Conservation (phyloP, 2,888 invertebrate genomes). For the Nymphalis polychloros region DNA sequence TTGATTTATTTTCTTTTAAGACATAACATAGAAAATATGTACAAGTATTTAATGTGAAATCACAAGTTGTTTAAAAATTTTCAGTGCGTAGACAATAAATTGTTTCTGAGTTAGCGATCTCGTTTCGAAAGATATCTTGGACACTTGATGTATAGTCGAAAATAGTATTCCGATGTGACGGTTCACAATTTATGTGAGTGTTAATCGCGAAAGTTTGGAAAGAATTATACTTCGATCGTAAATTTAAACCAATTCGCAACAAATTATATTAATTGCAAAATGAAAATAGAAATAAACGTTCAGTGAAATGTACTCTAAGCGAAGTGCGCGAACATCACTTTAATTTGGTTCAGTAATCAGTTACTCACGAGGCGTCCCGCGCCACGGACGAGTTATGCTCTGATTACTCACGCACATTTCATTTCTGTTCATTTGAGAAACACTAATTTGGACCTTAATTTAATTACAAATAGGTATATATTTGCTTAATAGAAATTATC, state of each 20-base stretch:
- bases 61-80: not conserved
- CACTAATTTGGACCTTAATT: conserved; percentile 30
- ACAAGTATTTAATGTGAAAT: too few relatives aligned
- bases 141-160: not conserved
- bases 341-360: conserved; percentile 75
- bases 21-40: too few relatives aligned
- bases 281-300: conserved; percentile 8
- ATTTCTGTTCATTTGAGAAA: conserved; percentile 56
- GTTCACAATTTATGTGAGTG: not conserved
- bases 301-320: conserved; percentile 9
- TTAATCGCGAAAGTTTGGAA: conserved; percentile 3
- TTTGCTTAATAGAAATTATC: conserved; percentile 41
- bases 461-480: conserved; percentile 45
- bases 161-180: not conserved
- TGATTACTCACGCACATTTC: conserved; percentile 75
- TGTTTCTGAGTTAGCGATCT: not conserved
- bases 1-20: too few relatives aligned
- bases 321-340: conserved; percentile 61
- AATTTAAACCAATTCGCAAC: conserved; percentile 2
- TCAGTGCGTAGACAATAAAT: conserved; percentile 1
- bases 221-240: conserved; percentile 1
- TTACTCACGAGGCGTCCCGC: conserved; percentile 65
- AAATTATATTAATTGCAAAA: conserved; percentile 1
- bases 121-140: not conserved
- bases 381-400: conserved; percentile 67